A percentile compares a stretch with the other conserved stretches of the same genome.
Evolutionary conservation across 2,113 vertebrate genomes (phyloP).

Genomic region (Campylomormyrus numenius): DNA sequence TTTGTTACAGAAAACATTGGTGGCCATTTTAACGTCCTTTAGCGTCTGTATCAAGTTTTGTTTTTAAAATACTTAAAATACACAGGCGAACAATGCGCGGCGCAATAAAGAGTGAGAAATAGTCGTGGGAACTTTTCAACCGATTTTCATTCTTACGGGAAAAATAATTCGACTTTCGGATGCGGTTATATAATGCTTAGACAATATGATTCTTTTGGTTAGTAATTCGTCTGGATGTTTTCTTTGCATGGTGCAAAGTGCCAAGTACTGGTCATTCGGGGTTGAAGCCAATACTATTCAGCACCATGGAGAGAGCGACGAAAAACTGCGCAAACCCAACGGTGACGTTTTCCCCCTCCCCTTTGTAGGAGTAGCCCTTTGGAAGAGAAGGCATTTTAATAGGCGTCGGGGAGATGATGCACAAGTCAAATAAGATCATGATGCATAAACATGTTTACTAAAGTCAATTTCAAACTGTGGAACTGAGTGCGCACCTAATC

Average conservation of each 20-base stretch:
- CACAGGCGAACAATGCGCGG: not conserved
- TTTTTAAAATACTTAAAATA: not conserved
- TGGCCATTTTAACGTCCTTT: not conserved
- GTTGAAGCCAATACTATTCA: not conserved
- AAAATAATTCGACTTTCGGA: not conserved
- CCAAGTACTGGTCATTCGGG: not conserved
- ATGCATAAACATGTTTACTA: not conserved
- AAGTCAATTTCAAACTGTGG: not conserved
- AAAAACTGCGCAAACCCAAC: not conserved
- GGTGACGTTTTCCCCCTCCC: not conserved
- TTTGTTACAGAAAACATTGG: not conserved
- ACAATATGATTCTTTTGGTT: not conserved
- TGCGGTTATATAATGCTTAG: not conserved
- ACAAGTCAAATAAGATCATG: not conserved
- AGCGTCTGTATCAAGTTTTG: not conserved
- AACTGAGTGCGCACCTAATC: not conserved
- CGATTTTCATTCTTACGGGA: not conserved
- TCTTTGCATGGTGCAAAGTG: not conserved
- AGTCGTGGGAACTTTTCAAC: not conserved
- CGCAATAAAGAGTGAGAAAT: not conserved
- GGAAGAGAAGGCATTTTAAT: not conserved
- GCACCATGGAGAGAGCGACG: constrained; percentile 5
- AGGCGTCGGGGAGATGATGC: not conserved
- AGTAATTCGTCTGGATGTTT: not conserved
- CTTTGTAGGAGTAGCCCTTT: not conserved